Evolutionary conservation across 2,113 vertebrate species (phyloP).

Genomic region (Tupaia tana): DNA sequence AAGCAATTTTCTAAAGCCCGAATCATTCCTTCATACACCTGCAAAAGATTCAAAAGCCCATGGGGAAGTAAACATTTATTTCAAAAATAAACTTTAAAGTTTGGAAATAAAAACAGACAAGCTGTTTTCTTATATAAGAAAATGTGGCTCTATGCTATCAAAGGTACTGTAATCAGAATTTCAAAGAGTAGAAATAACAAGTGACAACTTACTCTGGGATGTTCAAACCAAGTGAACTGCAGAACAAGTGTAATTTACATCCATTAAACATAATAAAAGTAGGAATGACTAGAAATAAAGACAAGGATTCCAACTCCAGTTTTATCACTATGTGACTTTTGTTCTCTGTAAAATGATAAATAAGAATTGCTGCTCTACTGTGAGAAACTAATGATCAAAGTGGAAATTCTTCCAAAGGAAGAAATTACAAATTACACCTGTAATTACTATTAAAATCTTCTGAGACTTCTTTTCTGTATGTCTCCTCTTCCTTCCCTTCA

Average conservation of each 20-base stretch:
- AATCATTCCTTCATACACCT: slow-evolving; percentile 71
- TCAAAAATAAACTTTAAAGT: slow-evolving; percentile 80
- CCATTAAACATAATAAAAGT: not conserved
- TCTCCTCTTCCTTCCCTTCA: not conserved
- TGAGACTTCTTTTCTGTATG: not conserved
- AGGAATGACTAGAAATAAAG: not conserved
- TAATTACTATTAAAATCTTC: not conserved
- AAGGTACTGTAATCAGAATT: slow-evolving; percentile 55
- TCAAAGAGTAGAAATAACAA: slow-evolving; percentile 53
- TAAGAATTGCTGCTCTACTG: not conserved
- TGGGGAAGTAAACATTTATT: slow-evolving; percentile 74
- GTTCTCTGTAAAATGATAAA: not conserved
- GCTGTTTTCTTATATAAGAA: slow-evolving; percentile 60
- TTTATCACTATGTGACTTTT: not conserved
- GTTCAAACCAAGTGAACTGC: not conserved
- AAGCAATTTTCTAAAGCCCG: slow-evolving; percentile 62
- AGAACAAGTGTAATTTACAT: slow-evolving; percentile 43
- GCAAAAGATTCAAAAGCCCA: slow-evolving; percentile 70
- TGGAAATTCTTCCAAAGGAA: not conserved
- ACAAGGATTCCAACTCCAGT: not conserved
- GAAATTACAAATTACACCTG: not conserved
- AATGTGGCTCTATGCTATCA: not conserved
- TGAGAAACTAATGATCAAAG: not conserved
- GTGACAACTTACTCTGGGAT: slow-evolving; percentile 6
- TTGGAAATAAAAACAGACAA: slow-evolving; percentile 74